Conservation (phyloP, 2,888 invertebrate species). For the Standfussiana lucernea region DNA sequence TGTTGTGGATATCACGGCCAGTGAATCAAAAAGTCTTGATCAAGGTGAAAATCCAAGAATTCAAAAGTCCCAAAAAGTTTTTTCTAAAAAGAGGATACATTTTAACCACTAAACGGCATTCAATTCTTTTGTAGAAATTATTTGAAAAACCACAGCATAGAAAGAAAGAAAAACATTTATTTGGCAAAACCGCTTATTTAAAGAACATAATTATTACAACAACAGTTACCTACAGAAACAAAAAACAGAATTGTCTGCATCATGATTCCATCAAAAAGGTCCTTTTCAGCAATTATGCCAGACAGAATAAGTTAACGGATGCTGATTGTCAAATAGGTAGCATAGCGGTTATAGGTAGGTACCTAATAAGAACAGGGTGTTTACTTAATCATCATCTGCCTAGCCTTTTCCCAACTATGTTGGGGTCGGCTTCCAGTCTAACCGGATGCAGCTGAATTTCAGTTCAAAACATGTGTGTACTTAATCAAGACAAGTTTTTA, state of each 20-base stretch:
- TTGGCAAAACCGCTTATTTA: background rate
- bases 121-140: background rate
- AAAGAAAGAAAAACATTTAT: background rate
- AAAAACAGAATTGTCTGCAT: background rate
- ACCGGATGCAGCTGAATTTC: too few relatives aligned
- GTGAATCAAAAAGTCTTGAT: background rate
- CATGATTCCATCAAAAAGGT: background rate
- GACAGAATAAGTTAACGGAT: background rate
- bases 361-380: background rate
- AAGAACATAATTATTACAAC: too few relatives aligned
- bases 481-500: too few relatives aligned
- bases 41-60: background rate
- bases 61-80: background rate
- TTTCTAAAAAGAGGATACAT: background rate
- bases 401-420: too few relatives aligned
- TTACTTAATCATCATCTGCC: too few relatives aligned
- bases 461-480: too few relatives aligned
- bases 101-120: background rate
- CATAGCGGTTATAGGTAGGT: background rate
- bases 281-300: background rate
- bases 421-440: too few relatives aligned
- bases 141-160: background rate
- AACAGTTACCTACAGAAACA: too few relatives aligned
- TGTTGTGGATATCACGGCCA: background rate
- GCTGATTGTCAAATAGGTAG: background rate